phyloP scores from a whole-genome alignment of 2,113 vertebrate genomes.

The Casuarius casuarius region DNA sequence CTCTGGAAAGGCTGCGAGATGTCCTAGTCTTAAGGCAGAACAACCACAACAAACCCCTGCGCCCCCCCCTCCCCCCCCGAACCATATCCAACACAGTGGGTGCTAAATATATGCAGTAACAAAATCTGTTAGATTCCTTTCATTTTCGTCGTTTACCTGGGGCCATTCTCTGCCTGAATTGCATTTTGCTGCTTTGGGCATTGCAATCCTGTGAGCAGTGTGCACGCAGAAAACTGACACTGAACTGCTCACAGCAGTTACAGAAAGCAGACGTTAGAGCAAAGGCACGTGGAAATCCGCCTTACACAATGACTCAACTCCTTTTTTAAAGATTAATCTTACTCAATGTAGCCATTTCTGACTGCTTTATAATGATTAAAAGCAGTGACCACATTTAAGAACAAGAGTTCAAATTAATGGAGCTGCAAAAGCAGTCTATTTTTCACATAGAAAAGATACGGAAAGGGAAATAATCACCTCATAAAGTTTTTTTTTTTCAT shows the following conservation, averaged over 20 bases:
- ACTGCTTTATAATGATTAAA: not conserved
- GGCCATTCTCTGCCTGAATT: not conserved
- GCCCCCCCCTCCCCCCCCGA: no score
- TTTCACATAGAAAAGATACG: no score
- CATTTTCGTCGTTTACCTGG: not conserved
- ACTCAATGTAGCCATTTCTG: not conserved
- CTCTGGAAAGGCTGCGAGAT: no score
- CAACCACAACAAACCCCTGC: no score
- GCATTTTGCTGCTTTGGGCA: not conserved
- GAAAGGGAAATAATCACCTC: not conserved
- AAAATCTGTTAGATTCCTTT: not conserved
- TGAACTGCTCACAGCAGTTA: no score
- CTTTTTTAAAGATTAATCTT: not conserved
- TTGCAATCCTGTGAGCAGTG: rapidly evolving
- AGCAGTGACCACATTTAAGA: not conserved
- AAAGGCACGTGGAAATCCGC: not conserved
- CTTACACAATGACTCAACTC: not conserved
- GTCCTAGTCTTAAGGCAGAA: no score
- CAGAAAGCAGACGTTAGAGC: no score
- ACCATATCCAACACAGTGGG: rapidly evolving
- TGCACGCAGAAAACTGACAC: no score
- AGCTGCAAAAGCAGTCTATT: no score
- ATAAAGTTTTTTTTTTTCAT: not conserved
- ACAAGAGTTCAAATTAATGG: not conserved
- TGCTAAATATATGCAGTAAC: rapidly evolving